phyloP scores from a whole-genome alignment of 2,888 invertebrate genomes.

The Lasioglossum calceatum region DNA sequence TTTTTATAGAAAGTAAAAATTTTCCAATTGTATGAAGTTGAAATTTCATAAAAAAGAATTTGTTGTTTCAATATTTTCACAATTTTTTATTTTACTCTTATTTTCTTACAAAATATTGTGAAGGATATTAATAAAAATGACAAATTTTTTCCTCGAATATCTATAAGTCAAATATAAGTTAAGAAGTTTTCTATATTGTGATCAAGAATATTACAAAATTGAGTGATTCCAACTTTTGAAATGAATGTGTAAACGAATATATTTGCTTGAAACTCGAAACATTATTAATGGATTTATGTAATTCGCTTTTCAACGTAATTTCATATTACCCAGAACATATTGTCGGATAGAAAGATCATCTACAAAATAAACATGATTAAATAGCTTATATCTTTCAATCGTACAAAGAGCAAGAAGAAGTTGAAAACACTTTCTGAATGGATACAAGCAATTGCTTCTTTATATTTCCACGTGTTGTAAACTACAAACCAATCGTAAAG shows the following conservation, averaged over 20 bases:
- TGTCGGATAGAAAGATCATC: background rate
- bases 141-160: background rate
- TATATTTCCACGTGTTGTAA: constrained; percentile 35
- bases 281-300: background rate
- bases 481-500: constrained; percentile 37
- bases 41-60: background rate
- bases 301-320: background rate
- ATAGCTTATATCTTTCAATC: background rate
- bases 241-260: background rate
- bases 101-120: background rate
- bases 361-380: background rate
- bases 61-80: background rate
- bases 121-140: background rate
- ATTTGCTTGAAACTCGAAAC: background rate
- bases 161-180: background rate
- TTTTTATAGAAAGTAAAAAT: background rate
- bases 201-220: no score
- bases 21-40: background rate
- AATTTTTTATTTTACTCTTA: background rate
- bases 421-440: background rate
- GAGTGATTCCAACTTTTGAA: background rate
- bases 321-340: background rate
- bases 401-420: background rate
- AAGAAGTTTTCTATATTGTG: background rate
- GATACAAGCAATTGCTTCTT: background rate